Evolutionary conservation across 2,797 vertebrate species (phyloP), one percentile per base, ranked within the genome.

Genomic region (Holocentrus rufus): DNA sequence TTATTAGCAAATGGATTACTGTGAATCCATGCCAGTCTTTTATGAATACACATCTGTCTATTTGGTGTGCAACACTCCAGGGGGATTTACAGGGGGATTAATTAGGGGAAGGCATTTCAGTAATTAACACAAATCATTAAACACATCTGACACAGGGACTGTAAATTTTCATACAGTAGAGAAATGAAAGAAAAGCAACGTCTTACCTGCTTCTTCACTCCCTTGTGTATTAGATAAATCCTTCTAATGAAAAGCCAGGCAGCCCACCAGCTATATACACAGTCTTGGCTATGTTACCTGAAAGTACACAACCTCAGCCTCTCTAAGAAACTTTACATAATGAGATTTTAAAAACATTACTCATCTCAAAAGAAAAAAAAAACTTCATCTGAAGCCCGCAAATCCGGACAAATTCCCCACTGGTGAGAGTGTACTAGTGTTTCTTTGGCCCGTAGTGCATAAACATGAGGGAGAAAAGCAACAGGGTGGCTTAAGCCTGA

Each of bases 311-410:
- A 47, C 62, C 17, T 11, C 20, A 20, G 73, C n/a, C 46, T 31
- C 59, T 65, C 31, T 6, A 42, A 27, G 34, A 55, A 20, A 58
- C 65, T 83, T 78, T 76, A 25, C 30, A 49, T 76, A 67, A 81
- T 76, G 63, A 66, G 60, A 74, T 80, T 27, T 74, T 17, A 14
- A 70, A 69, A 59, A 18, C 47, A 50, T 22, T n/a, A 7, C 47
- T 50, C 15, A 3, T 57, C 47, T 53, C 54, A 73, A 34, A 34
- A 6, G 60, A 77, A 60, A 72, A 15, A 77, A 60, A 72, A 15
- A 17, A 15, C 42, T 44, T 44, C 49, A 59, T 59, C 30, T 53
- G 15, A 13, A n/a, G 65, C 69, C 60, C 65, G 76, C 30, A 73
- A 69, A 42, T 42, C n/a, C 11, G 11, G 39, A 64, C 58, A 11